Conservation (phyloP, 2,888 invertebrate species). For the Malthinus flaveolus region DNA sequence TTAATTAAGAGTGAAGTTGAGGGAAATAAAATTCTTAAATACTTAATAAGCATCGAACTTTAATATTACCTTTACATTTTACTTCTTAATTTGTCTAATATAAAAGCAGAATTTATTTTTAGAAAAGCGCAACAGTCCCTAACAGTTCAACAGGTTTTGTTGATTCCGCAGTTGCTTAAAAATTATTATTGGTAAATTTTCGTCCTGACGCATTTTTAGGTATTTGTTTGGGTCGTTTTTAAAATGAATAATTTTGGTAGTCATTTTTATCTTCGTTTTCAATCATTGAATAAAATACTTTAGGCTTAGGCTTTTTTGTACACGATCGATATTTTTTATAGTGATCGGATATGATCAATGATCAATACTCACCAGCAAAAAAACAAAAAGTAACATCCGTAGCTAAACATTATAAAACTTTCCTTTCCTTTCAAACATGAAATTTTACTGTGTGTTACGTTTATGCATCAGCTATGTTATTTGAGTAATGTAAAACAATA, state of each 20-base stretch:
- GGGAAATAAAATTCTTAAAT: neutral
- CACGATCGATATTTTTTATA: too few species aligned
- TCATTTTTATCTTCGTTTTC: neutral
- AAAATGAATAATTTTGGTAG: neutral
- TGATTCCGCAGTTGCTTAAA: conserved; percentile 1
- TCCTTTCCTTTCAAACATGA: neutral
- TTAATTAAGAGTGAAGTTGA: neutral
- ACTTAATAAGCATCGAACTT: neutral
- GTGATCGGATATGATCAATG: too few species aligned
- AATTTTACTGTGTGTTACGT: conserved; percentile 1
- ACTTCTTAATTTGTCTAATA: neutral
- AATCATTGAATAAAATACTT: neutral
- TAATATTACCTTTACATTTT: neutral
- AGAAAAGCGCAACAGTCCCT: conserved; percentile 24
- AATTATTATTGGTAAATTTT: conserved; percentile 3
- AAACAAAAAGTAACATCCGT: too few species aligned
- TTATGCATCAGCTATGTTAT: too few species aligned
- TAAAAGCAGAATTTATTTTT: conserved; percentile 36
- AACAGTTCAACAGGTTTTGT: conserved; percentile 21
- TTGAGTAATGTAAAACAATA: too few species aligned
- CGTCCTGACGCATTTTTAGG: neutral
- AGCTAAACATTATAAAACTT: too few species aligned
- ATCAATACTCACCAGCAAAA: too few species aligned
- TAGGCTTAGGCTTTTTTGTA: too few species aligned
- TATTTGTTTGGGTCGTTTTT: too few species aligned